Conservation (phyloP, 2,113 vertebrate species). For the Periophthalmodon schlosseri region DNA sequence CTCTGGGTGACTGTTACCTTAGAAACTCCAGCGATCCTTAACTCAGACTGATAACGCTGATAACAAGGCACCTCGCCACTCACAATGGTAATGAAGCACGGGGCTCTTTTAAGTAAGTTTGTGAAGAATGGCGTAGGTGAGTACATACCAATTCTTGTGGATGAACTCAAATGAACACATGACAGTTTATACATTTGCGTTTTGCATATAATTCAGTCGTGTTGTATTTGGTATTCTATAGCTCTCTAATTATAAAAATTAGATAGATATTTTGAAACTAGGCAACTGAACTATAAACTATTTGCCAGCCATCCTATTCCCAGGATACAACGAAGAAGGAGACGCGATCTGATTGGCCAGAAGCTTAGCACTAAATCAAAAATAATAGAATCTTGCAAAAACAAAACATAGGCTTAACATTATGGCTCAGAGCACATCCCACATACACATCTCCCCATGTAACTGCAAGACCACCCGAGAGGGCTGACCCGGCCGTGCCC, state of each 20-base stretch:
- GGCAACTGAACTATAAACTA: not conserved
- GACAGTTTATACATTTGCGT: not conserved
- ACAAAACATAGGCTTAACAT: conserved; percentile 64
- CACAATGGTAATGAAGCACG: conserved; percentile 2
- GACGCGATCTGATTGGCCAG: conserved; percentile 36
- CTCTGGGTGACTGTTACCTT: conserved; percentile 28
- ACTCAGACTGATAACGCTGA: conserved; percentile 34
- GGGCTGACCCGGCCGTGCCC: conserved; percentile 68
- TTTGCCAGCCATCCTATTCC: conserved; percentile 52
- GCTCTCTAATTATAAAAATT: too few species aligned
- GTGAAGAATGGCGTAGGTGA: not conserved
- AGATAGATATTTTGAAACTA: too few species aligned
- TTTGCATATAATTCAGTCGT: too few species aligned
- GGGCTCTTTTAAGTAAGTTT: conserved; percentile 4
- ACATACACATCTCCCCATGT: conserved; percentile 37
- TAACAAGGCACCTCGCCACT: conserved; percentile 10
- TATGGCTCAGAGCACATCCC: conserved; percentile 60
- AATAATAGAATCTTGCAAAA: conserved; percentile 64
- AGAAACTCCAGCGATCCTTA: conserved; percentile 39
- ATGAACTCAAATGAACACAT: too few species aligned
- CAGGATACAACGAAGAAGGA: conserved; percentile 38
- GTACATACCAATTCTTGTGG: not conserved
- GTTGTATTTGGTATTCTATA: too few species aligned
- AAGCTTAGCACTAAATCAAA: conserved; percentile 45
- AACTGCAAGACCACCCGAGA: conserved; percentile 70